phyloP scores from a whole-genome alignment of 2,113 vertebrate species.

The Aptenodytes patagonicus region DNA sequence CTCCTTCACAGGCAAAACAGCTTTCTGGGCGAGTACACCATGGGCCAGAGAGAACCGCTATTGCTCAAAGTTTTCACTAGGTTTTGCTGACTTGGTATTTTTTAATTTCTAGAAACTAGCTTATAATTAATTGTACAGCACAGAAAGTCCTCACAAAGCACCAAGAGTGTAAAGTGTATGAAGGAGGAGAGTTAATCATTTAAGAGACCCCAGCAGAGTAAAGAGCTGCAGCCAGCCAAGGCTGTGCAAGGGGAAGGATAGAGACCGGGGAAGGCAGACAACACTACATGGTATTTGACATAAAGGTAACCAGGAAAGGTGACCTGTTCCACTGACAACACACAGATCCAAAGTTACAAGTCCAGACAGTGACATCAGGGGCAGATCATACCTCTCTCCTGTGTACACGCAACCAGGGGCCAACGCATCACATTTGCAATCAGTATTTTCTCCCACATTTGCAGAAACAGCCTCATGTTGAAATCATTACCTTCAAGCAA shows the following conservation, averaged over 20 bases:
- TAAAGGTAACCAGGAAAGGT: neutral
- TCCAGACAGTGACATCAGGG: conserved; percentile 22
- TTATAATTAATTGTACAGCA: conserved; percentile 48
- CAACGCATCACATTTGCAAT: neutral
- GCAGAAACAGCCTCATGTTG: neutral
- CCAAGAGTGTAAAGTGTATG: neutral
- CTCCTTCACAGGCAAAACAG: neutral
- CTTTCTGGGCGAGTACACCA: neutral
- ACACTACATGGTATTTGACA: neutral
- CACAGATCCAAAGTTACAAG: conserved; percentile 53
- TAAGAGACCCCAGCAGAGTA: neutral
- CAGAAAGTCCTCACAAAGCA: conserved; percentile 11
- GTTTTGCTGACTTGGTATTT: neutral
- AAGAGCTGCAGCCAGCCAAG: neutral
- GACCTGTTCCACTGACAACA: neutral
- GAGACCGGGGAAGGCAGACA: neutral
- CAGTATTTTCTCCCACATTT: neutral
- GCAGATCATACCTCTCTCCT: neutral
- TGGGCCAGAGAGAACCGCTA: neutral
- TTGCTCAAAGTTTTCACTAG: neutral
- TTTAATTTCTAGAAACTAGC: conserved; percentile 12
- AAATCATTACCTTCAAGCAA: neutral
- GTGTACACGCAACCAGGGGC: neutral
- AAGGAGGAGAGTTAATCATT: conserved; percentile 43
- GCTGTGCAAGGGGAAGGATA: neutral